These are phyloP conservation scores for Cephus rjabovi DNA, from an alignment of 2,888 invertebrate species.

Conservation along the genomic window DNA sequence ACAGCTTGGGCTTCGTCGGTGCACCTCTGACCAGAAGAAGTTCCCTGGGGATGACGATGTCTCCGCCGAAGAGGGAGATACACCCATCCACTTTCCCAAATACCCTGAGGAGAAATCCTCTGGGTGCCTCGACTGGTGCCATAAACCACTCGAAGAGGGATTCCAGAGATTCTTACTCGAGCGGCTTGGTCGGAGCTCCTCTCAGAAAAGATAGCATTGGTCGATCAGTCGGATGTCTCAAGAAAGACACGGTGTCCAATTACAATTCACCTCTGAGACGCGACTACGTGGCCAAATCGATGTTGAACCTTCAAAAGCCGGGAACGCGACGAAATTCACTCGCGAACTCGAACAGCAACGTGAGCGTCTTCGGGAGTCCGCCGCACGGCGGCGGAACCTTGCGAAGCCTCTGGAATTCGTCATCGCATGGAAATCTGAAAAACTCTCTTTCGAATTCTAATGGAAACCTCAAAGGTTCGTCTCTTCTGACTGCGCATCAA, in stretches of 20 bases:
- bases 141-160: slow-evolving; percentile 49
- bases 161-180: slow-evolving; percentile 40
- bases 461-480: slow-evolving; percentile 50
- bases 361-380: slow-evolving; percentile 43
- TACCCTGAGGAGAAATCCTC: slow-evolving; percentile 73
- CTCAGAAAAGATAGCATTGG: slow-evolving; percentile 68
- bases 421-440: slow-evolving; percentile 50
- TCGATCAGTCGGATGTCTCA: slow-evolving; percentile 57
- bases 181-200: slow-evolving; percentile 38
- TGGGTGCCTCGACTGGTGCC: slow-evolving; percentile 64
- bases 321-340: slow-evolving; percentile 36
- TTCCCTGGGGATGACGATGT: slow-evolving; percentile 72
- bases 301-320: slow-evolving; percentile 56
- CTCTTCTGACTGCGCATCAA: slow-evolving; percentile 42
- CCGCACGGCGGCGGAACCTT: slow-evolving; percentile 66
- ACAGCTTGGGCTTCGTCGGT: slow-evolving; percentile 32
- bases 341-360: slow-evolving; percentile 32
- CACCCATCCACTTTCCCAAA: slow-evolving; percentile 81
- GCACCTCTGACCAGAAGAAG: slow-evolving; percentile 70
- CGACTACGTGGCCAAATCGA: slow-evolving; percentile 62
- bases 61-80: slow-evolving; percentile 70
- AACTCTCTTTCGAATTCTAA: slow-evolving; percentile 55
- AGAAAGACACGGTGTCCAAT: slow-evolving; percentile 50
- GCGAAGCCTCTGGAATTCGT: slow-evolving; percentile 66
- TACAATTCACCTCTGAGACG: slow-evolving; percentile 57